Conservation (phyloP, 2,888 invertebrate genomes). For the Lasioglossum villosulum region DNA sequence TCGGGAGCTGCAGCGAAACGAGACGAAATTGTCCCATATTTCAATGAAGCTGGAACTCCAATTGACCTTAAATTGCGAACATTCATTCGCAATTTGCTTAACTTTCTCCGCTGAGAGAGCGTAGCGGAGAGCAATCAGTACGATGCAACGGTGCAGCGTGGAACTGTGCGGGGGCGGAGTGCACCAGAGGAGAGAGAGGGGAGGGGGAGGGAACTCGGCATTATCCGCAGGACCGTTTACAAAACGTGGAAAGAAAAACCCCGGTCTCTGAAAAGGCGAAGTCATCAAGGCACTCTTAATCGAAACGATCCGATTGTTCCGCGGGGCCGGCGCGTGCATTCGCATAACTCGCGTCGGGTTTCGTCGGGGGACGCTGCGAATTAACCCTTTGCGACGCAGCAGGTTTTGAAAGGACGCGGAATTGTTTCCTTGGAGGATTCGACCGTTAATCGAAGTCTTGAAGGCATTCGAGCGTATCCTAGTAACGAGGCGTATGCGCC, state of each 20-base stretch:
- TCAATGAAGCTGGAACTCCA: conserved; percentile 52
- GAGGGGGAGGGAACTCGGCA: neutral
- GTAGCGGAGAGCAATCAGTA: conserved; percentile 45
- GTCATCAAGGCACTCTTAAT: conserved; percentile 32
- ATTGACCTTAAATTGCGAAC: conserved; percentile 55
- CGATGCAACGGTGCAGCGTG: conserved; percentile 37
- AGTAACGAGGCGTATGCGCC: neutral
- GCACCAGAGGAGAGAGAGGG: neutral
- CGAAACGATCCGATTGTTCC: conserved; percentile 13
- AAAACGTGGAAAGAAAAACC: neutral
- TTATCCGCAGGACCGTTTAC: conserved; percentile 11
- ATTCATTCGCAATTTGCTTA: conserved; percentile 54
- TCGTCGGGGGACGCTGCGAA: conserved; percentile 9
- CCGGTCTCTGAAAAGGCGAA: neutral
- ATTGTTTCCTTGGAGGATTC: neutral
- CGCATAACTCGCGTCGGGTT: conserved; percentile 12
- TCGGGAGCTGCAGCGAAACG: conserved; percentile 37
- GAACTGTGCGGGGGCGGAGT: conserved; percentile 10
- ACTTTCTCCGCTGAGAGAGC: conserved; percentile 14
- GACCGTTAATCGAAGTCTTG: neutral
- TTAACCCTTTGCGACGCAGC: neutral
- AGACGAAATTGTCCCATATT: conserved; percentile 54
- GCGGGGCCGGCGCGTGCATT: neutral
- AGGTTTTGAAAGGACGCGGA: neutral
- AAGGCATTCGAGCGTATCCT: neutral